Percentiles rank a stretch among this genome's conserved stretches.
Evolutionary conservation across 1,140 invertebrate genomes (phyloP).

Genomic region (Psilanteris sp.): DNA sequence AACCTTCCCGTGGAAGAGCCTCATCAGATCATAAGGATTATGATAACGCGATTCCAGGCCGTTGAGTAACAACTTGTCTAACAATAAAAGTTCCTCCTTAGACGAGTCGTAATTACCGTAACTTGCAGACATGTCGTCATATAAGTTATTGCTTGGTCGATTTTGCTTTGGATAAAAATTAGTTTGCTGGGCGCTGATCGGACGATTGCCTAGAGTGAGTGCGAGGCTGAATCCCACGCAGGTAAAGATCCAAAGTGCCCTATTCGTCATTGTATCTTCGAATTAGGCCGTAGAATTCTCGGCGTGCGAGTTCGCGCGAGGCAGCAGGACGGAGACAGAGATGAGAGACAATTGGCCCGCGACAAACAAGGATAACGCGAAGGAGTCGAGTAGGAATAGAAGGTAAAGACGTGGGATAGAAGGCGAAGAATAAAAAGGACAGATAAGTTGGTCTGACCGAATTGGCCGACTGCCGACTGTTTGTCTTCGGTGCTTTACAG

Average conservation of each 20-base stretch:
- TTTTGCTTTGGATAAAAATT: conserved; percentile 51
- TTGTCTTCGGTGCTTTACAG: conserved; percentile 13
- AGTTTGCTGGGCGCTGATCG: conserved; percentile 60
- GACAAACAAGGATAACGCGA: conserved; percentile 2
- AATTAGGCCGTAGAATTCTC: conserved; percentile 47
- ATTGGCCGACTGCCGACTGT: conserved; percentile 51
- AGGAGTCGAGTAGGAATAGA: conserved; percentile 4
- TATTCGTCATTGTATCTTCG: conserved; percentile 68
- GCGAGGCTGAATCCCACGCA: conserved; percentile 72
- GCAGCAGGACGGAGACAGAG: conserved; percentile 35
- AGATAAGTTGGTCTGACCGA: conserved; percentile 47
- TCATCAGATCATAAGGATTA: conserved; percentile 19
- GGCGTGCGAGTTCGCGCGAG: conserved; percentile 17
- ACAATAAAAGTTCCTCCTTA: conserved; percentile 12
- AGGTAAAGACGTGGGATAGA: conserved; percentile 2
- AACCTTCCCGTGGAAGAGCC: conserved; percentile 18
- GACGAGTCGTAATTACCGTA: conserved; percentile 34
- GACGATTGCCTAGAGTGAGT: conserved; percentile 68
- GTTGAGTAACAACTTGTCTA: conserved; percentile 47
- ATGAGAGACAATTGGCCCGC: conserved; percentile 13
- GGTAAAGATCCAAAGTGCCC: conserved; percentile 69
- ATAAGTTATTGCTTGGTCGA: conserved; percentile 63
- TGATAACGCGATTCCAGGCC: conserved; percentile 41
- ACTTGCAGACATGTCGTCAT: conserved; percentile 43
- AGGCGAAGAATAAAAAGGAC: conserved; percentile 16